These are phyloP conservation scores for Burhinus oedicnemus DNA, from an alignment of 2,113 vertebrate species.

Conservation along the genomic window DNA sequence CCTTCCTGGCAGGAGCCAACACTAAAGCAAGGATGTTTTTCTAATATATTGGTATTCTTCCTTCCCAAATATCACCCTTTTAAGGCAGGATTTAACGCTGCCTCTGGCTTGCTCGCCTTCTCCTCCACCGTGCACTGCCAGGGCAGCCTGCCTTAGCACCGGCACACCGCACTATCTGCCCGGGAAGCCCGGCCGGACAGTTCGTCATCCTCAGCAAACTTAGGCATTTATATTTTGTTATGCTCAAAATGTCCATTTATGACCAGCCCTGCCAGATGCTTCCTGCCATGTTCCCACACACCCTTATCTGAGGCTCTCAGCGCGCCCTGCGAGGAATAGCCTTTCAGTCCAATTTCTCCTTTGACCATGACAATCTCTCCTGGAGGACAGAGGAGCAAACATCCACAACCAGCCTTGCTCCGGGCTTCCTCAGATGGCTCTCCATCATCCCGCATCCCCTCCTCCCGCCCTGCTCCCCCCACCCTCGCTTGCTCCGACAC, in stretches of 20 bases:
- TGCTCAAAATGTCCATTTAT: neutral
- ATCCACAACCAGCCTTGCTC: neutral
- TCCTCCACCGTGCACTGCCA: accelerated
- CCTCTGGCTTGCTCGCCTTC: neutral
- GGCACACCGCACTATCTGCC: neutral
- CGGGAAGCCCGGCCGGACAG: neutral
- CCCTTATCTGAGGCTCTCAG: conserved; percentile 40
- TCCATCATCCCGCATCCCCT: neutral
- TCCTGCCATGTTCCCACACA: neutral
- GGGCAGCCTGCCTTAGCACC: neutral
- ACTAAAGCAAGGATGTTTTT: neutral
- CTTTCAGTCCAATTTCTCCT: accelerated
- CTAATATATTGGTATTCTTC: neutral
- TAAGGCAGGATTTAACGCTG: neutral
- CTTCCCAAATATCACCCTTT: neutral
- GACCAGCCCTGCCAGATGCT: conserved; percentile 1
- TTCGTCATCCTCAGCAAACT: neutral
- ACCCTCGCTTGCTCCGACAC: neutral
- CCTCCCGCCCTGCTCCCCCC: neutral
- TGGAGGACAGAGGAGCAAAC: neutral
- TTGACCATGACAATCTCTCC: neutral
- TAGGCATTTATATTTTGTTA: neutral
- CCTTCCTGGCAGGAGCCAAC: neutral
- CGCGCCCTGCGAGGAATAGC: neutral
- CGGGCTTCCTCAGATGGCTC: neutral